These are phyloP conservation scores for Hyles euphorbiae DNA, from an alignment of 1,140 invertebrate species.

Conservation along the genomic window DNA sequence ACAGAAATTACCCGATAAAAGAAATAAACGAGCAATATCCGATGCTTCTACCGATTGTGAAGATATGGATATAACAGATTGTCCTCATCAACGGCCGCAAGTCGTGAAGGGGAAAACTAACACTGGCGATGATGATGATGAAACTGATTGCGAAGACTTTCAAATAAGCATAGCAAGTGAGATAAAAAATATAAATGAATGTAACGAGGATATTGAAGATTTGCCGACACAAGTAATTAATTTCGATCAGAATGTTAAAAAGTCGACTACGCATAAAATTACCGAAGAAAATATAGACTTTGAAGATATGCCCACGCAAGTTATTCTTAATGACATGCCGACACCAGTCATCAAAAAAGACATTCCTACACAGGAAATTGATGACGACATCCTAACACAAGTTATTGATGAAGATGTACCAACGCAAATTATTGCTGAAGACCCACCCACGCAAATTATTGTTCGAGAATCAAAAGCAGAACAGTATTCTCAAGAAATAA, in stretches of 20 bases:
- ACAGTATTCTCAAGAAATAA: slow-evolving; percentile 14
- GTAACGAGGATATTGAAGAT: slow-evolving; percentile 28
- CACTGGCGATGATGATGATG: slow-evolving; percentile 4
- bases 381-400: neutral
- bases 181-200: neutral
- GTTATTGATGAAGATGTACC: slow-evolving; percentile 32
- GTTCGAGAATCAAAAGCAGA: slow-evolving; percentile 3
- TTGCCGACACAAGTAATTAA: slow-evolving; percentile 16
- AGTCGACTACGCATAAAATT: no score
- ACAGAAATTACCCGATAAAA: neutral
- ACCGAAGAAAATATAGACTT: slow-evolving; percentile 6
- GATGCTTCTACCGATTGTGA: slow-evolving; percentile 50
- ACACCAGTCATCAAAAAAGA: slow-evolving; percentile 15
- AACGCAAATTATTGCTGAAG: slow-evolving; percentile 35
- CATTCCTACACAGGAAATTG: neutral
- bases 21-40: slow-evolving; percentile 18
- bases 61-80: slow-evolving; percentile 33
- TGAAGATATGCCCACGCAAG: slow-evolving; percentile 42
- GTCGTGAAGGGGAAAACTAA: slow-evolving; percentile 6
- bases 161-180: no score
- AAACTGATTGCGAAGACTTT: slow-evolving; percentile 1
- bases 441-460: slow-evolving; percentile 12
- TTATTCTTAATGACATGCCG: slow-evolving; percentile 20
- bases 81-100: neutral
- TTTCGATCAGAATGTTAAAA: slow-evolving; percentile 2